Conservation (phyloP, 2,797 vertebrate genomes). For the Pteronotus mesoamericanus region DNA sequence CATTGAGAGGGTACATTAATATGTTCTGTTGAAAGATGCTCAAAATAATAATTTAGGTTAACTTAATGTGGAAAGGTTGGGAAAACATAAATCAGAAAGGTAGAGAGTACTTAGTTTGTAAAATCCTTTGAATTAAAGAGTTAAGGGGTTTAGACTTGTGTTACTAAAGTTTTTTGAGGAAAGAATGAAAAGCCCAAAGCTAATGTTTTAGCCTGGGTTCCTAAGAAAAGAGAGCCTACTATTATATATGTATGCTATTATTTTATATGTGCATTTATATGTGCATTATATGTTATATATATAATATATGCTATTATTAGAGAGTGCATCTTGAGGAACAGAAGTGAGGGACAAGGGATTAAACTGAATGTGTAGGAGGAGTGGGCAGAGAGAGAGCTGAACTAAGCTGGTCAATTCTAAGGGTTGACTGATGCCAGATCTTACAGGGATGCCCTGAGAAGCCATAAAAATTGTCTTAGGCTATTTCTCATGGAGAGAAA, state of each 20-base stretch:
- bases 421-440: neutral
- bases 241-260: too few relatives aligned
- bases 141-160: neutral
- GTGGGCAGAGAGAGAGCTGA: neutral
- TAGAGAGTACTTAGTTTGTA: neutral
- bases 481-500: neutral
- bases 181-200: neutral
- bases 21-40: neutral
- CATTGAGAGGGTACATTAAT: neutral
- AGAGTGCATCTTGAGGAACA: neutral
- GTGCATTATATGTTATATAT: too few relatives aligned
- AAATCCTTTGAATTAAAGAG: neutral
- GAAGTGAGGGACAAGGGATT: neutral
- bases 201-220: neutral
- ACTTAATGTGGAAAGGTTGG: neutral
- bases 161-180: neutral
- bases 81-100: neutral
- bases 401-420: neutral
- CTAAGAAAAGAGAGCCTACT: neutral
- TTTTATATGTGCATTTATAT: too few relatives aligned
- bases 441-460: neutral
- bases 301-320: neutral
- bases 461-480: neutral
- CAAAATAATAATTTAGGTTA: neutral
- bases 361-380: fast-evolving